Conservation (phyloP, 1,140 invertebrate species). For the Anastrepha obliqua region DNA sequence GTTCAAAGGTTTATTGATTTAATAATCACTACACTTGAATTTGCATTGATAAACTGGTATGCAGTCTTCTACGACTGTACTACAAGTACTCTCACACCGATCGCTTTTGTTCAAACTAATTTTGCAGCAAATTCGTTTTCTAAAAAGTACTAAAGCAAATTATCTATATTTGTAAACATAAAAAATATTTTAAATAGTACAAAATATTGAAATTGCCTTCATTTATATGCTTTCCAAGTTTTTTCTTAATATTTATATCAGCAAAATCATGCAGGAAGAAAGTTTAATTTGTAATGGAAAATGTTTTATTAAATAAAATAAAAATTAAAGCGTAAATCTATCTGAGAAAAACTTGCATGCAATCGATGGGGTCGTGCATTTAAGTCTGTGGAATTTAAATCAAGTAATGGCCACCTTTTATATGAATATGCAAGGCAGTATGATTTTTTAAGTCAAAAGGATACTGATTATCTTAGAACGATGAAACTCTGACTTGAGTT, state of each 20-base stretch:
- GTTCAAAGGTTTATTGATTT: too few relatives aligned
- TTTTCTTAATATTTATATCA: neutral
- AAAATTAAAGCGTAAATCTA: neutral
- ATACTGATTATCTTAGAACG: too few relatives aligned
- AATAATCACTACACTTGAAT: too few relatives aligned
- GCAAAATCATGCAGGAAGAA: slow-evolving; percentile 21
- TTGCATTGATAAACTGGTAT: too few relatives aligned
- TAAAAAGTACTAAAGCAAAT: neutral
- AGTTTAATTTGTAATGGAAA: neutral
- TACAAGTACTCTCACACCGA: neutral
- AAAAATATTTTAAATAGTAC: neutral
- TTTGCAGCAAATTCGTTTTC: neutral
- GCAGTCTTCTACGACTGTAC: too few relatives aligned
- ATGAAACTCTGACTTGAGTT: too few relatives aligned
- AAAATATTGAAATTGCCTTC: too few relatives aligned
- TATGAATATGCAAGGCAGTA: neutral
- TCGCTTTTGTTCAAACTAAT: neutral
- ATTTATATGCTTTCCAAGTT: too few relatives aligned
- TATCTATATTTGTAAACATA: neutral
- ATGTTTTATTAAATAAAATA: neutral
- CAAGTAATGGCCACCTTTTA: slow-evolving; percentile 58
- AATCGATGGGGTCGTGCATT: neutral
- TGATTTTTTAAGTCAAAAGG: neutral
- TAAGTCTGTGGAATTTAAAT: slow-evolving; percentile 59
- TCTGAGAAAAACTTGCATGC: neutral